phyloP scores from a whole-genome alignment of 2,797 vertebrate species.

The Propithecus perrieri region DNA sequence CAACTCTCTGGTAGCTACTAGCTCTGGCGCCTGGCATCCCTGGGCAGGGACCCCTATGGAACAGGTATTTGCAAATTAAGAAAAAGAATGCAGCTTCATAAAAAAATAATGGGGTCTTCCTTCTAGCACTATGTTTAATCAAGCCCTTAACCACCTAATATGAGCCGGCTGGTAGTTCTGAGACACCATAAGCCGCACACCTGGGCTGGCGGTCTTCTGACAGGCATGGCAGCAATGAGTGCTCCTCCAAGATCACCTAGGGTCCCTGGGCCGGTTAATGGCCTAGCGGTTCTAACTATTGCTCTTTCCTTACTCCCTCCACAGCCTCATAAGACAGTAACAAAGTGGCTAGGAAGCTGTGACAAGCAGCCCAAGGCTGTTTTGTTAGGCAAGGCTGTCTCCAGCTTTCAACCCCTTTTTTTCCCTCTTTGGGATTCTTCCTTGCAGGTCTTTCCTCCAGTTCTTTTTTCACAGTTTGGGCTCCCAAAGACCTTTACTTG shows the following conservation, averaged over 20 bases:
- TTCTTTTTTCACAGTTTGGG: neutral
- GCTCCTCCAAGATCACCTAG: neutral
- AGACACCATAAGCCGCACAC: neutral
- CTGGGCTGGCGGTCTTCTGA: neutral
- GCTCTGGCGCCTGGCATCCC: neutral
- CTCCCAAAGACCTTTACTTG: neutral
- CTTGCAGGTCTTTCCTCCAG: slow-evolving; percentile 14
- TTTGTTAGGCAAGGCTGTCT: neutral
- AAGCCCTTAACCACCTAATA: neutral
- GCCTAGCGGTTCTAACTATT: neutral
- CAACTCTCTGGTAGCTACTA: neutral
- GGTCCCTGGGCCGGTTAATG: neutral
- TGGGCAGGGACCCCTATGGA: neutral
- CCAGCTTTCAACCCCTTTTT: neutral
- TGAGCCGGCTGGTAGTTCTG: neutral
- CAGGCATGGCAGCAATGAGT: neutral
- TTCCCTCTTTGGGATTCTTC: slow-evolving; percentile 11
- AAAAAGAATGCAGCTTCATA: neutral
- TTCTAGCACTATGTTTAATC: slow-evolving; percentile 24
- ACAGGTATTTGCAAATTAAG: slow-evolving; percentile 47
- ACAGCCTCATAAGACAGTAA: neutral
- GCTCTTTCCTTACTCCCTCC: neutral
- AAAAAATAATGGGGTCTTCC: neutral
- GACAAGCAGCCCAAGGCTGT: neutral
- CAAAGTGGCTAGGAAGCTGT: neutral